Conservation (phyloP, 2,797 vertebrate species). For the Sardinella longiceps region DNA sequence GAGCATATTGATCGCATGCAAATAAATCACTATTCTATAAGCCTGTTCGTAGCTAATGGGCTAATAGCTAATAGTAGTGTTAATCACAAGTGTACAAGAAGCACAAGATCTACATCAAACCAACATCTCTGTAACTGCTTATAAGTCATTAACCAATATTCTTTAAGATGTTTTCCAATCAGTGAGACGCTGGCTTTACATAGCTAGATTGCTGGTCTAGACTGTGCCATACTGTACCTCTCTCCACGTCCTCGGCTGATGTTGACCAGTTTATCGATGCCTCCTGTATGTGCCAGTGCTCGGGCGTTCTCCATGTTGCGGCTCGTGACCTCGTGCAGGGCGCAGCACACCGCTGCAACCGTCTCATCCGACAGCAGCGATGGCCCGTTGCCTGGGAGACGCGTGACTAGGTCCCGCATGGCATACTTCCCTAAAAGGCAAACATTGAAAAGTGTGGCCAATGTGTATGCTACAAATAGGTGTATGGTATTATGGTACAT, state of each 20-base stretch:
- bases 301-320: constrained; percentile 99
- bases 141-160: background rate
- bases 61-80: too few species aligned
- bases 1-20: too few species aligned
- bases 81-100: too few species aligned
- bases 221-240: constrained; percentile 74
- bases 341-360: constrained; percentile 92
- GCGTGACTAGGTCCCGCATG: constrained; percentile 94
- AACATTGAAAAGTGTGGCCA: background rate
- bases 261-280: constrained; percentile 96
- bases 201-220: background rate
- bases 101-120: background rate
- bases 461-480: background rate
- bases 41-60: too few species aligned
- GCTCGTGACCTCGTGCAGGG: constrained; percentile 95
- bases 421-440: constrained; percentile 89
- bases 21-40: too few species aligned
- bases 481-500: too few species aligned
- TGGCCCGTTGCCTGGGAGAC: constrained; percentile 84
- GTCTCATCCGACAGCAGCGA: constrained; percentile 90
- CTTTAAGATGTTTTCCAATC: background rate
- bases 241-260: constrained; percentile 96
- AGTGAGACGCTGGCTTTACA: background rate
- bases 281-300: constrained; percentile 90
- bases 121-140: background rate